These are phyloP conservation scores for Apis florea DNA, from an alignment of 1,140 invertebrate species.

Conservation along the genomic window DNA sequence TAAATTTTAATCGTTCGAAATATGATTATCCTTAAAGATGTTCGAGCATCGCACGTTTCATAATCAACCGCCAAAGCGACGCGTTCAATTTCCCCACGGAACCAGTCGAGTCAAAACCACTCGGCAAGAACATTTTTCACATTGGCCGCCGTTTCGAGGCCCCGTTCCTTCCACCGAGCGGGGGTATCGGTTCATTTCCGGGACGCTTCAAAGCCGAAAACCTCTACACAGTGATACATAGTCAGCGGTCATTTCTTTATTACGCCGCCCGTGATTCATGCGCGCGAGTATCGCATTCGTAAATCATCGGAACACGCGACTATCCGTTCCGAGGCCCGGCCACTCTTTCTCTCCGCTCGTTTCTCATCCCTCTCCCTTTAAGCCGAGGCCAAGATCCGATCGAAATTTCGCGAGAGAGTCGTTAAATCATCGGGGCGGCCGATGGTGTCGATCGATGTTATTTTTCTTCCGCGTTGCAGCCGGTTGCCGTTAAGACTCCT, in stretches of 20 bases:
- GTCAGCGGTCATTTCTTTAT: constrained; percentile 59
- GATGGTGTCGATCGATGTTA: constrained; percentile 55
- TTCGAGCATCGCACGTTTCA: no score
- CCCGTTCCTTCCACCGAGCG: not conserved
- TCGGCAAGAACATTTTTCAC: constrained; percentile 1
- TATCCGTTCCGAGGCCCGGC: constrained; percentile 41
- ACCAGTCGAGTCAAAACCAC: not conserved
- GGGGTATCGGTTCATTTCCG: constrained; percentile 15
- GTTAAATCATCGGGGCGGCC: constrained; percentile 59
- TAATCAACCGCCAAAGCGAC: not conserved
- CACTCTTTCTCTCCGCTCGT: constrained; percentile 13
- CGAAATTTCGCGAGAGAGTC: constrained; percentile 61
- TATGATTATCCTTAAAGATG: no score
- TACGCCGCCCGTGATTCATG: constrained; percentile 57
- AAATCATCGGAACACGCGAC: constrained; percentile 62
- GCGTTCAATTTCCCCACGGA: not conserved
- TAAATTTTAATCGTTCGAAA: no score
- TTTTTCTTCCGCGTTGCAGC: constrained; percentile 44
- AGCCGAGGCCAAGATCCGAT: constrained; percentile 44
- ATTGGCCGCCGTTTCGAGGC: no score
- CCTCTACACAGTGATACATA: constrained; percentile 40
- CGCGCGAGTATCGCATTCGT: constrained; percentile 52
- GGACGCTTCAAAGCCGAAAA: constrained; percentile 43
- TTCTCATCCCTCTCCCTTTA: not conserved
- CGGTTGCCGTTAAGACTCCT: constrained; percentile 20